These are phyloP conservation scores for Circaetus gallicus DNA, from an alignment of 2,113 vertebrate genomes.

Conservation along the genomic window DNA sequence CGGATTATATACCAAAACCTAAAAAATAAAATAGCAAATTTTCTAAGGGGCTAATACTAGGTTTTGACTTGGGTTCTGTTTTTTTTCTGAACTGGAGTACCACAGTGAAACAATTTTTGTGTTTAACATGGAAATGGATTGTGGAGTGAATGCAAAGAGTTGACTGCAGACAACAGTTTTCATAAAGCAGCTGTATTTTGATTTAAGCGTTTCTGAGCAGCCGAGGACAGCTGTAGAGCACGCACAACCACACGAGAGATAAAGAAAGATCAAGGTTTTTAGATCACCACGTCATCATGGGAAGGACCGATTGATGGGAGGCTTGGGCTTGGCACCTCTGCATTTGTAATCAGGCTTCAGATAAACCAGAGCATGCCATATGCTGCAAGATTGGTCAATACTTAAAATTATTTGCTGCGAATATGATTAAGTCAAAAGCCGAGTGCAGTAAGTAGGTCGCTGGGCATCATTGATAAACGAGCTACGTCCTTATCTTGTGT, in stretches of 20 bases:
- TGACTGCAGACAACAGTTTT: not conserved
- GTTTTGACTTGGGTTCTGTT: not conserved
- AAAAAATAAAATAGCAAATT: not conserved
- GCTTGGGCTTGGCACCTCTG: not conserved
- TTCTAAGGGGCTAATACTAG: not conserved
- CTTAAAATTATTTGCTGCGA: not conserved
- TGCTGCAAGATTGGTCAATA: not conserved
- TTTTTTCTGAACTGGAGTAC: not conserved
- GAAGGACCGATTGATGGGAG: not conserved
- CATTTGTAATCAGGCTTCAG: not conserved
- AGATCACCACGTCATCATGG: not conserved
- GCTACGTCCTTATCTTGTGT: not conserved
- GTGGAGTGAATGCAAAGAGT: not conserved
- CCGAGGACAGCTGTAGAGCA: not conserved
- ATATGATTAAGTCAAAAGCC: not conserved
- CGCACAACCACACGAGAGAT: not conserved
- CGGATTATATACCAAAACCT: not conserved
- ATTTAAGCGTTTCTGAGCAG: not conserved
- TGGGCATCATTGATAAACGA: constrained; percentile 2
- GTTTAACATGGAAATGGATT: not conserved
- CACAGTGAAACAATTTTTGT: not conserved
- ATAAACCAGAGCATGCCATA: constrained; percentile 29
- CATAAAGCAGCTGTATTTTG: not conserved
- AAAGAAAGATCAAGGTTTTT: not conserved
- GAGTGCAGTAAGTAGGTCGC: constrained; percentile 5